Percentiles rank a stretch among this genome's conserved stretches.
Evolutionary conservation across 2,888 invertebrate species (phyloP).

Genomic region (Ormyrus labotus): DNA sequence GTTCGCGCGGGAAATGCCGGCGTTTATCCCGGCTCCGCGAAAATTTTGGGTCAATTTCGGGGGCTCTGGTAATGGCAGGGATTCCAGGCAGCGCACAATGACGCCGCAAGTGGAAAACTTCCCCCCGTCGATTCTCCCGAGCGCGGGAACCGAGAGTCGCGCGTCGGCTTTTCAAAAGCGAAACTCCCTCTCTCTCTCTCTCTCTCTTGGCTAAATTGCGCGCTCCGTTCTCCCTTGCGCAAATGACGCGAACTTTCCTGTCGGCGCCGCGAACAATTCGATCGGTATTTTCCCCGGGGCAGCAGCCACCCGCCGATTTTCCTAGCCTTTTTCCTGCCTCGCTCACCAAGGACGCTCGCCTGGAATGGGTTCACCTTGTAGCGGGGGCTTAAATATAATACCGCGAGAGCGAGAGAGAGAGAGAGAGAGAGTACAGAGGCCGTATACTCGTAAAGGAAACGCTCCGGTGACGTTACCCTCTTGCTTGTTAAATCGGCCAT

Average conservation of each 20-base stretch:
- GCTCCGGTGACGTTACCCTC: constrained; percentile 53
- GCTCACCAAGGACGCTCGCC: constrained; percentile 17
- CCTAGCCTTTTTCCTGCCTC: background rate
- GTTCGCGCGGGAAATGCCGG: constrained; percentile 15
- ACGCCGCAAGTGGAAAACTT: constrained; percentile 32
- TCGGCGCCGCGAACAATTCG: constrained; percentile 4
- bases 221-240: background rate
- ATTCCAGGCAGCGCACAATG: constrained; percentile 16
- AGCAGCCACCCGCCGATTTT: background rate
- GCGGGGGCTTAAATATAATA: constrained; percentile 30
- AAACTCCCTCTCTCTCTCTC: constrained; percentile 4
- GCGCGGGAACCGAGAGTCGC: constrained; percentile 1
- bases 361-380: background rate
- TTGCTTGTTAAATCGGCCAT: constrained; percentile 69
- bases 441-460: constrained; percentile 46
- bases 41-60: constrained; percentile 44
- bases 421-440: background rate
- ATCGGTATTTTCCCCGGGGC: background rate
- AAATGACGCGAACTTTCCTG: constrained; percentile 16
- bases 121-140: constrained; percentile 17
- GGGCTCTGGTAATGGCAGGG: background rate
- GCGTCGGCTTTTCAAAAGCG: constrained; percentile 14
- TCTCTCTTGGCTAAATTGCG: constrained; percentile 3
- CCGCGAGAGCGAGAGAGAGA: background rate
- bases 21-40: constrained; percentile 18